Base-by-base conservation (phyloP, 64 coral and sea anemone genomes). In the Porites lutea region DNA sequence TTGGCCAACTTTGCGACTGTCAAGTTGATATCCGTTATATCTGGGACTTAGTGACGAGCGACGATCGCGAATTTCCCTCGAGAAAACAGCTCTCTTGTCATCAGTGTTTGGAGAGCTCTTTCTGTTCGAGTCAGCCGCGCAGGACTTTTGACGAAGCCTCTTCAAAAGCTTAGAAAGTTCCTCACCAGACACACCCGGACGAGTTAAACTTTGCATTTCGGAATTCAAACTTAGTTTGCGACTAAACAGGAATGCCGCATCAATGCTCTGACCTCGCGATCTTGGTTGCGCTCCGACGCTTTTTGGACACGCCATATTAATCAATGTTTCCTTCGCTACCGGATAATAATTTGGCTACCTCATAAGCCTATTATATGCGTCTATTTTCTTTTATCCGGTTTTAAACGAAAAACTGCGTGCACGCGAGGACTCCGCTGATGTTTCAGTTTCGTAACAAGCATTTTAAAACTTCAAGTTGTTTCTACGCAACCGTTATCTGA, bases 291-390 rank as follows among this genome's bases (percentile, higher is more conserved):
- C 63, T 23, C 18, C 81, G 23, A 18, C 52, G 47, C 13, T 84
- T 84, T 67, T 84, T 13, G 44, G 16, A 23, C 11, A 13, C 47
- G 67, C 81, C 81, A 84, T 84, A 48, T 69, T 52, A 51, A 84
- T 84, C 19, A 68, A 10, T 68, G 19, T 68, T 23, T 68, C 69
- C 61, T 68, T 84, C 81, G 47, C 63, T 84, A 50, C 0, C 51
- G 63, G 48, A 84, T 18, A 44, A 84, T 67, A 84, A 84, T 48
- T 68, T 44, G 3, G 6, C 13, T 52, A 22, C 69, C 55, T 52
- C 63, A 69, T 51, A 19, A 68, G 46, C 62, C 48, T 51, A 20
- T 52, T 52, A 52, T 27, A 45, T 13, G 4, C 4, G 78, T 55
- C 23, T 68, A 68, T 65, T 18, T 20, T 53, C 46, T 18, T 68